Percentiles rank a stretch among this genome's conserved stretches.
These are phyloP conservation scores for Dryadula phaetusa DNA, from an alignment of 2,888 invertebrate genomes.

Conservation along the genomic window DNA sequence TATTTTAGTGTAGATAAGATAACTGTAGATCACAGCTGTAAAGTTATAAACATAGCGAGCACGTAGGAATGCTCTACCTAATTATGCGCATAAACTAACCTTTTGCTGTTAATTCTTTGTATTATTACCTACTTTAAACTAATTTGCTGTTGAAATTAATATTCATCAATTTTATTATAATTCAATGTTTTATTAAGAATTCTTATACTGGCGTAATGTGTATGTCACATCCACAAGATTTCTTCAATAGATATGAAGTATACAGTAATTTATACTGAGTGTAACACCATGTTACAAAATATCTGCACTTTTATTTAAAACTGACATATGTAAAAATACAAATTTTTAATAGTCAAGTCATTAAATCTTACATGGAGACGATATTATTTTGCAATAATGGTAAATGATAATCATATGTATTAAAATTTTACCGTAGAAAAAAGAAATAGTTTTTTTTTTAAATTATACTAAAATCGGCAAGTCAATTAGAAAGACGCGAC, in stretches of 20 bases:
- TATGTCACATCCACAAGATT: background rate
- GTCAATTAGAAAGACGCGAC: constrained; percentile 78
- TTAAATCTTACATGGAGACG: background rate
- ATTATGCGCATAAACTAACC: constrained; percentile 31
- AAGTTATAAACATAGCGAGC: constrained; percentile 24
- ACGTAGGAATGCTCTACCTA: constrained; percentile 26
- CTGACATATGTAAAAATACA: too few relatives aligned
- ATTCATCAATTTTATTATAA: too few relatives aligned
- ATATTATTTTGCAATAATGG: background rate
- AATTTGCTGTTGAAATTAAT: constrained; percentile 46
- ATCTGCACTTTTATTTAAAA: background rate
- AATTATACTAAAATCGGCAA: constrained; percentile 45
- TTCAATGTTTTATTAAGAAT: background rate
- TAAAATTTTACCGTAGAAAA: background rate
- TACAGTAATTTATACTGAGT: too few relatives aligned
- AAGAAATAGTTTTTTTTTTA: constrained; percentile 2
- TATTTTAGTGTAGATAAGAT: constrained; percentile 22
- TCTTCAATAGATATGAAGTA: background rate
- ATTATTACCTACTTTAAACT: constrained; percentile 11
- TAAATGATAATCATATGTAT: background rate
- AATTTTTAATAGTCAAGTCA: too few relatives aligned
- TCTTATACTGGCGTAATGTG: background rate
- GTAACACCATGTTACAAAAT: too few relatives aligned
- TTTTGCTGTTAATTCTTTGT: constrained; percentile 9
- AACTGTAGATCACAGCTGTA: constrained; percentile 18